Base-by-base conservation (phyloP, 2,113 vertebrate species). In the Athene cunicularia region DNA sequence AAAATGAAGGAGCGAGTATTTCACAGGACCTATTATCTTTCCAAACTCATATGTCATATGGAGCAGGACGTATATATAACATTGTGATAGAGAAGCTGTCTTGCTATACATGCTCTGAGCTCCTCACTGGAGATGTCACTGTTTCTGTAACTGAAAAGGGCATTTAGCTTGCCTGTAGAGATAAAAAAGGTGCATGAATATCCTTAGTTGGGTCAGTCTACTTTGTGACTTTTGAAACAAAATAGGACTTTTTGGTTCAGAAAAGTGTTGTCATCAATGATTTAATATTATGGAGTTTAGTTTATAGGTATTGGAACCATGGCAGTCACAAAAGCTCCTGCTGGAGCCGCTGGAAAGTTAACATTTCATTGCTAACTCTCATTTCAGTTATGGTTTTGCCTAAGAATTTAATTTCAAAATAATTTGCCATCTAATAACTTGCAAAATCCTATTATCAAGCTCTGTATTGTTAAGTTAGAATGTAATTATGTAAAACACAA, bases 81-180 rank as follows among this genome's bases (percentile, higher is more conserved):
- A 1, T 2, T 6, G 2, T 49, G n/a, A 47, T 22, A 79, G 52
- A 66, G 79, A 77, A 58, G 9, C 2, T 20, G 12, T 74, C n/a
- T 62, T 88, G 14, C 30, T 10, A 2, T 63, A 22, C 2, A 1
- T 79, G 17, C 14, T 86, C 33, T 55, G 62, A 89, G 30, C 43
- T 63, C 32, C 33, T 77, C 30, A 21, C 17, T 67, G 19, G 23
- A 53, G 52, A n/a, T 0, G 0, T 45, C 20, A n/a, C n/a, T 90
- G 12, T 67, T 47, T 6, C 17, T 30, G 11, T 72, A 9, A 83
- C 11, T 55, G 43, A 59, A 87, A 70, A 60, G 10, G 6, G 14
- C 23, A 33, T 12, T 67, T 71, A 76, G 5, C 27, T 60, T 59
- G 27, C 32, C 27, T 66, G 41, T 24, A 28, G 50, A 56, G 16